A percentile compares a stretch with the other conserved stretches of the same genome.
These are phyloP conservation scores for Nilaparvata lugens DNA, from an alignment of 1,140 invertebrate species.

Conservation along the genomic window DNA sequence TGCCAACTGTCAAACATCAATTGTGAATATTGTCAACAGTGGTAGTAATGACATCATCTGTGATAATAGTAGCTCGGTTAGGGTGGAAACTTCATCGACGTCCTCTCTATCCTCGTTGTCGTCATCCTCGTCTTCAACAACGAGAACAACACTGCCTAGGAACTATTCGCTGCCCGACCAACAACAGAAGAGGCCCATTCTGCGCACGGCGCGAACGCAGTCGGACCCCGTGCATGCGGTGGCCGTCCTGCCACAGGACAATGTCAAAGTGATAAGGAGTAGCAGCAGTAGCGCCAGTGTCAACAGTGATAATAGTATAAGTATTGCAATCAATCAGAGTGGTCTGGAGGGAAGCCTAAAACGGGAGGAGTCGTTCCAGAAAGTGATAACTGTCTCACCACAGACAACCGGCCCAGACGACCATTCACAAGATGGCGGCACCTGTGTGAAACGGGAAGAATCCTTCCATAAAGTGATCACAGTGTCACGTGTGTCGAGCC, in stretches of 20 bases:
- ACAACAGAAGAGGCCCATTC: slow-evolving; percentile 16
- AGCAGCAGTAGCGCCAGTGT: neutral
- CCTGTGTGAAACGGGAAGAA: too few relatives aligned
- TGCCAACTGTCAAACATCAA: neutral
- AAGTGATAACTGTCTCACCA: too few relatives aligned
- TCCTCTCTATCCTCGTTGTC: too few relatives aligned
- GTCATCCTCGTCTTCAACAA: too few relatives aligned
- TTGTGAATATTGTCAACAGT: too few relatives aligned
- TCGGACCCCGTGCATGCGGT: slow-evolving; percentile 23
- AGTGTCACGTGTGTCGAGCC: neutral
- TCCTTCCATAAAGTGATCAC: too few relatives aligned
- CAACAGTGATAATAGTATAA: too few relatives aligned
- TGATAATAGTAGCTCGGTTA: slow-evolving; percentile 2
- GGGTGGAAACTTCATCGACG: slow-evolving; percentile 18
- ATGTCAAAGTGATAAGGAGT: neutral
- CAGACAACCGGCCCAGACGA: too few relatives aligned
- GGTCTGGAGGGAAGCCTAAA: too few relatives aligned
- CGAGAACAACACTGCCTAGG: slow-evolving; percentile 15
- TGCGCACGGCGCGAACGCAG: slow-evolving; percentile 25
- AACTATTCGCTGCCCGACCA: slow-evolving; percentile 16
- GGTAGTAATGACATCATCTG: neutral
- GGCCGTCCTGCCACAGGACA: neutral
- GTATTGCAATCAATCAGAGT: too few relatives aligned
- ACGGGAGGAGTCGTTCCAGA: too few relatives aligned
- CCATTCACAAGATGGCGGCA: too few relatives aligned